Evolutionary conservation across 2,888 invertebrate genomes (phyloP).

Genomic region (Camponotus fellah): DNA sequence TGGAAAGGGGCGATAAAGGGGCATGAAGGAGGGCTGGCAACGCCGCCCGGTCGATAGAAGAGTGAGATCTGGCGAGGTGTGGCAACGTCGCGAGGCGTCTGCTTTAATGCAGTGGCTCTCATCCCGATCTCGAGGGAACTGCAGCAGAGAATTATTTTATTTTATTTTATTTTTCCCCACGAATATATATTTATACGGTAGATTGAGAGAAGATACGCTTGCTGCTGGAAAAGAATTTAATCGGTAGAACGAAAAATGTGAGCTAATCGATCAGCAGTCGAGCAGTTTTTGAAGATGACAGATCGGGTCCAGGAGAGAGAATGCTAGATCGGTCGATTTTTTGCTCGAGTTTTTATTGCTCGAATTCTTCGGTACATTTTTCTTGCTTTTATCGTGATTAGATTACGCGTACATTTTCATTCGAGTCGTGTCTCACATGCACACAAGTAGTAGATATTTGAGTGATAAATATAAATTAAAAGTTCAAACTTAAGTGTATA

Average conservation of each 20-base stretch:
- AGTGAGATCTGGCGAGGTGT: slow-evolving; percentile 78
- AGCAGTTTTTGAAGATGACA: not conserved
- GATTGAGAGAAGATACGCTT: not conserved
- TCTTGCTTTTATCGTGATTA: not conserved
- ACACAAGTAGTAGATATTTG: not conserved
- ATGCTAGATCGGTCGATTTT: not conserved
- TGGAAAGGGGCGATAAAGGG: slow-evolving; percentile 84
- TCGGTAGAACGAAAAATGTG: not conserved
- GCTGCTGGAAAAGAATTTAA: not conserved
- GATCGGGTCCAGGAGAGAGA: not conserved
- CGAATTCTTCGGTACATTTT: not conserved
- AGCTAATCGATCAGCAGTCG: not conserved
- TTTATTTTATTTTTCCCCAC: slow-evolving; percentile 34
- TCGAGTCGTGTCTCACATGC: not conserved
- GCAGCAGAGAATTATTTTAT: slow-evolving; percentile 4
- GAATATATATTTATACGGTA: not conserved
- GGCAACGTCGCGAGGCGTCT: slow-evolving; percentile 83
- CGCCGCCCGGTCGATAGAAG: slow-evolving; percentile 85
- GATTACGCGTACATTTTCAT: not conserved
- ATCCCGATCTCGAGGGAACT: slow-evolving; percentile 24
- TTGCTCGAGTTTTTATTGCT: not conserved
- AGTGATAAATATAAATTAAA: not conserved
- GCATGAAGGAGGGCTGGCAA: slow-evolving; percentile 82
- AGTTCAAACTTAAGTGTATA: too few species aligned
- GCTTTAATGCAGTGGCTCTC: slow-evolving; percentile 79